Evolutionary conservation across 2,797 vertebrate genomes (phyloP), one percentile per base, ranked within the genome.

Genomic region (Trematomus bernacchii): DNA sequence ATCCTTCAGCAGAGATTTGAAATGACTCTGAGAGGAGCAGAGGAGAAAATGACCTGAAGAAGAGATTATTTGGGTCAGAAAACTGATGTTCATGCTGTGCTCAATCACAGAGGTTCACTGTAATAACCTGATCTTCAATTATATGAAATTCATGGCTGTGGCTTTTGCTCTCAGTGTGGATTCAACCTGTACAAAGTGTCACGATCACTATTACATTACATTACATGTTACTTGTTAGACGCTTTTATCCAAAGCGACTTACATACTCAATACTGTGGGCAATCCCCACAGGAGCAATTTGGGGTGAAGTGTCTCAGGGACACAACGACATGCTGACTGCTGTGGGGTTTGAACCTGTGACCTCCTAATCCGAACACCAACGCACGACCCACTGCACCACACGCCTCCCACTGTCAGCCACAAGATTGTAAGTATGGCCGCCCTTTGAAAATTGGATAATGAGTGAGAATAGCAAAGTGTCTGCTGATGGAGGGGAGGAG

Each of bases 1-100:
- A 64, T 76, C 81, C 71, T 80, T 75, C 76, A 77, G 67, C 47
- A 50, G 37, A 59, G 18, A 69, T 80, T 52, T 69, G 43, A 82
- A 86, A 84, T 73, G 27, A 40, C 46, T 79, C 63, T 73, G 14
- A 42, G 42, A 18, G 16, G 42, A 18, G 16, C 73, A n/a, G 33
- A 55, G 27, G 23, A 55, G 76, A 65, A 37, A 50, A 19, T 3
- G 37, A 30, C 67, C 54, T 46, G 12, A 65, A 54, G 52, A 50
- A 69, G 40, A 71, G 27, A 16, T 66, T 61, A 16, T 70, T 65
- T 21, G n/a, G 23, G 64, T 75, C 68, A 57, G 40, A 53, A 40
- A 46, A 40, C 51, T 42, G 59, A 14, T 53, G 21, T 15, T 64
- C 33, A 62, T 23, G 44, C 44, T 60, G 61, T 10, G 68, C 27